Conservation (phyloP, 2,888 invertebrate species). For the Xestia rhomboidea region DNA sequence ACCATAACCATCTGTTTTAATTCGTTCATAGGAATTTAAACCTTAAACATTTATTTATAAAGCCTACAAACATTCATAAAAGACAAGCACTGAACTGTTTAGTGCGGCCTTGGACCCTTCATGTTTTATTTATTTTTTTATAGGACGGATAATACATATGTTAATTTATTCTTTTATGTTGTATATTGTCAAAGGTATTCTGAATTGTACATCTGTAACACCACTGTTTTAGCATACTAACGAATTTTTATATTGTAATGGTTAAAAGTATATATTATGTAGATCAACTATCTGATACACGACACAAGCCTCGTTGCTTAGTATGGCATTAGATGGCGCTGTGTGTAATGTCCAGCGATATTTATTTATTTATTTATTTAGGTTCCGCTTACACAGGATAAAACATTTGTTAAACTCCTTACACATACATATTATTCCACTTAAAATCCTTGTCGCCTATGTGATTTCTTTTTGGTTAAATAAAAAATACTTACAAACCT, state of each 20-base stretch:
- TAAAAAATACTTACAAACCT: neutral
- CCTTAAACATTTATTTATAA: neutral
- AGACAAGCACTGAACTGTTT: conserved; percentile 16
- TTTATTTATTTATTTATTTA: too few relatives aligned
- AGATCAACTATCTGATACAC: too few relatives aligned
- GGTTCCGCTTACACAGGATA: neutral
- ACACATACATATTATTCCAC: neutral
- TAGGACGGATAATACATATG: neutral
- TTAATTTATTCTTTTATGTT: conserved; percentile 37
- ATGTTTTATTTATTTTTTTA: conserved; percentile 18
- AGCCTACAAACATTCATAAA: neutral
- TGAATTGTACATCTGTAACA: conserved; percentile 12
- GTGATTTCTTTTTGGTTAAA: neutral
- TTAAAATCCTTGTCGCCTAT: neutral
- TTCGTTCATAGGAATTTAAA: neutral
- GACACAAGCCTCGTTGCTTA: too few relatives aligned
- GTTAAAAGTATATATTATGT: too few relatives aligned
- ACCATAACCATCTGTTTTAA: neutral
- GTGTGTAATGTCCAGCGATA: too few relatives aligned
- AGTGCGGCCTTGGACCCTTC: conserved; percentile 4
- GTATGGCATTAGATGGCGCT: too few relatives aligned
- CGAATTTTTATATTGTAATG: conserved; percentile 6
- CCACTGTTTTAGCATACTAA: conserved; percentile 15
- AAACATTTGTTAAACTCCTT: neutral
- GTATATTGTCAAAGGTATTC: conserved; percentile 27